A percentile compares a stretch with the other conserved stretches of the same genome.
These are phyloP conservation scores for Chloroceryle inda DNA, from an alignment of 2,797 vertebrate species.

Conservation along the genomic window DNA sequence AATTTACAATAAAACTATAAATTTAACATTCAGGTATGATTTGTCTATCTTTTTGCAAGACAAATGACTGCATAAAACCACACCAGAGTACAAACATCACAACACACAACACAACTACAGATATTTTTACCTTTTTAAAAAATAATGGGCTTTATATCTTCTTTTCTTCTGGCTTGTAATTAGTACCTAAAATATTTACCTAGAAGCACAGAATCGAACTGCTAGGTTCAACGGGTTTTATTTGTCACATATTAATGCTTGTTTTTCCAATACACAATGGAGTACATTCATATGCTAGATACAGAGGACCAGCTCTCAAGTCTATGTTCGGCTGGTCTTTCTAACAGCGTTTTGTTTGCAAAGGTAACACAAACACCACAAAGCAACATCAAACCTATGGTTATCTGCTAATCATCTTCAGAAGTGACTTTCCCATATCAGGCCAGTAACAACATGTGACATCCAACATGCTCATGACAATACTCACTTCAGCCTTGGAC, in stretches of 20 bases:
- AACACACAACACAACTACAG: not conserved
- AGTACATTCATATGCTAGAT: not conserved
- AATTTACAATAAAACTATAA: not conserved
- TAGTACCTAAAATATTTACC: not conserved
- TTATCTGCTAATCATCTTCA: not conserved
- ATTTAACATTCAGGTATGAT: not conserved
- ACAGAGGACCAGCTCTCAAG: not conserved
- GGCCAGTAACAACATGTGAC: not conserved
- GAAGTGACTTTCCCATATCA: not conserved
- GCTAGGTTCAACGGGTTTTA: not conserved
- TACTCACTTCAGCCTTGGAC: conserved; percentile 91
- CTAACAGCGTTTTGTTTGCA: not conserved
- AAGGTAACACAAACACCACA: not conserved
- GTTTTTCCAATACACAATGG: not conserved
- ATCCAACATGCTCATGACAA: not conserved
- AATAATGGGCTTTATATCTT: not conserved
- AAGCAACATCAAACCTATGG: not conserved
- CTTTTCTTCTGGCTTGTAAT: not conserved
- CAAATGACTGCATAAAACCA: not conserved
- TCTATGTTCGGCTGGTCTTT: not conserved
- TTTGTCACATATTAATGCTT: not conserved
- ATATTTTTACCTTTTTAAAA: conserved; percentile 8
- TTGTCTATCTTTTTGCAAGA: not conserved
- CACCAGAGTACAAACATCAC: not conserved
- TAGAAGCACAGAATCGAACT: conserved; percentile 7